Evolutionary conservation across 2,888 invertebrate genomes (phyloP), one percentile per base, ranked within the genome.

Genomic region (Drosophila parthenogenetica): DNA sequence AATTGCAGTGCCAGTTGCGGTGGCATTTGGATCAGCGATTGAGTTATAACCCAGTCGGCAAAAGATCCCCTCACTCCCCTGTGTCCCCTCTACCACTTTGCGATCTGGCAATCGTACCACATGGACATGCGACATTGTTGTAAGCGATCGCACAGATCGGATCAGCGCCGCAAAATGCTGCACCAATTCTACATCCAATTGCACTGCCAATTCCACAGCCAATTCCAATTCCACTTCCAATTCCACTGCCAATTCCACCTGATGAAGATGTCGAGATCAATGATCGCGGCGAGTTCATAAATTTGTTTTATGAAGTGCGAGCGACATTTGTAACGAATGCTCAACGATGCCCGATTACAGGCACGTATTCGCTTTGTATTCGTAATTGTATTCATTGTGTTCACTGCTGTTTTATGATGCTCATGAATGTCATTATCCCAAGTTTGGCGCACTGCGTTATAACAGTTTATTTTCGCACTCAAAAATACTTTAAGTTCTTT

Each of bases 251-350:
- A 64, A 51, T 29, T 29, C 29, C 89, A 86, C 89, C 89, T 86
- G 89, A 87, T 89, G 89, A 89, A 87, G 87, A 89, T 76, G 89
- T 89, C 83, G 87, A 83, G 89, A 87, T 88, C 89, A 88, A 83
- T 76, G 87, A 86, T 86, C 87, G 89, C 84, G 86, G 72, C 82
- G 74, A 88, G 89, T 87, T 89, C 89, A 87, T 87, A 87, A 87
- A 89, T 87, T 89, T 87, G 87, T 89, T 87, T 87, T 89, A 87
- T 87, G 89, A 87, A 87, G 87, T 87, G 87, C 89, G 76, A 86
- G 87, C 79, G 89, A 88, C 87, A 87, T 88, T 87, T 87, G 87
- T 89, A 86, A 88, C 86, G 89, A 86, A 81, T 87, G 79, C 71
- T 29, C 17, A 37, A 29, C 61, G 83, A 86, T 86, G 60, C 54